Conservation (phyloP, 2,797 vertebrate species). For the Sebastiscus tertius region DNA sequence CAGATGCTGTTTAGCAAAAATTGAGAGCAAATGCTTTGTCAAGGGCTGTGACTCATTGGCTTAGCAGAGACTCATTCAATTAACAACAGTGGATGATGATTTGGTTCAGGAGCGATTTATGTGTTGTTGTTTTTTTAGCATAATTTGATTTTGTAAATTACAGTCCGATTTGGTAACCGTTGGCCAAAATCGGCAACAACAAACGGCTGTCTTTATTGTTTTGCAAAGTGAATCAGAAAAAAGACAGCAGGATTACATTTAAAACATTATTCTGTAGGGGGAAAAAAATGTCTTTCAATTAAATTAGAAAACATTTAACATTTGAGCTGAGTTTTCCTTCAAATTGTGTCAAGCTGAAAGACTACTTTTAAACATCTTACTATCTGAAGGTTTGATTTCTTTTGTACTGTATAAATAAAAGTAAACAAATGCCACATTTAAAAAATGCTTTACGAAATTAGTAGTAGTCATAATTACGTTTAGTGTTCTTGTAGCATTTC, state of each 20-base stretch:
- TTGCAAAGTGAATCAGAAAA: neutral
- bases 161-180: neutral
- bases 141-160: neutral
- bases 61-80: constrained; percentile 25
- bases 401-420: neutral
- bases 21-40: constrained; percentile 25
- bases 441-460: neutral
- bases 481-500: neutral
- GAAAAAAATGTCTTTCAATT: neutral
- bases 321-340: neutral
- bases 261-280: neutral
- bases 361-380: neutral
- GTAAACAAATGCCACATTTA: neutral
- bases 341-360: neutral
- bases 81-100: constrained; percentile 4
- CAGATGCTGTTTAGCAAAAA: constrained; percentile 39
- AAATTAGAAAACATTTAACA: neutral
- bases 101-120: neutral
- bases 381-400: neutral
- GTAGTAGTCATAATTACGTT: neutral
- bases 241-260: neutral
- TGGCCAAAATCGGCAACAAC: neutral
- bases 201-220: neutral
- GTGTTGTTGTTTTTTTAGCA: neutral
- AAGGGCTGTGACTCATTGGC: constrained; percentile 14